Percentiles rank a stretch among this genome's conserved stretches.
Conservation (phyloP, 2,797 vertebrate genomes). For the Mico argentatus region DNA sequence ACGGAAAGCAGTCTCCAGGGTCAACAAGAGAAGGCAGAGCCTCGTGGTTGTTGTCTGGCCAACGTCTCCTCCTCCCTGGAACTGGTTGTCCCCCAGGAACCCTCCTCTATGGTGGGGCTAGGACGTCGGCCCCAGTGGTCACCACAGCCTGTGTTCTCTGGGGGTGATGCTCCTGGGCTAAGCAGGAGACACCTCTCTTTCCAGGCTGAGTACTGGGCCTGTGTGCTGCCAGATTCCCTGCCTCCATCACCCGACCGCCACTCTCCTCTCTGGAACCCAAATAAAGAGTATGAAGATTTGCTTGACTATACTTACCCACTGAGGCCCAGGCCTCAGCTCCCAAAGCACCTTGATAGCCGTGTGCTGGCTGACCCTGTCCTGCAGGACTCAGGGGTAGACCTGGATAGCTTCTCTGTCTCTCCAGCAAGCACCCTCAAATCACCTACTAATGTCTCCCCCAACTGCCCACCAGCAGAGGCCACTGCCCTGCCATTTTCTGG, state of each 20-base stretch:
- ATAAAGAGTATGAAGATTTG: conserved; percentile 92
- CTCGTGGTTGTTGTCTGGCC: conserved; percentile 78
- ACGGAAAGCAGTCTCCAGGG: conserved; percentile 75
- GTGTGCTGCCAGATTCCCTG: conserved; percentile 88
- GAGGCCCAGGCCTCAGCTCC: conserved; percentile 84
- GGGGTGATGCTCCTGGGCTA: background rate
- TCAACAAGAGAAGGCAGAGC: conserved; percentile 62
- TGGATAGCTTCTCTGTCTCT: conserved; percentile 87
- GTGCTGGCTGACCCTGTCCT: conserved; percentile 80
- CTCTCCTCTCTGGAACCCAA: conserved; percentile 91
- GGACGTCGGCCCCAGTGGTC: conserved; percentile 18
- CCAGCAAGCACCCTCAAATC: conserved; percentile 78
- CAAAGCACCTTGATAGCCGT: conserved; percentile 65
- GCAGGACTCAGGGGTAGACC: conserved; percentile 93
- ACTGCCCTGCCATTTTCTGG: conserved; percentile 21
- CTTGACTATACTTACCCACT: conserved; percentile 96
- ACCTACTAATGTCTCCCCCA: conserved; percentile 50
- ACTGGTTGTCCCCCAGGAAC: background rate
- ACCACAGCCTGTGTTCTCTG: background rate
- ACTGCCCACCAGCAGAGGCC: conserved; percentile 17
- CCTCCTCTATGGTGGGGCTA: background rate
- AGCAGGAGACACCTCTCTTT: conserved; percentile 79
- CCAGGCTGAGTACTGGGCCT: conserved; percentile 92
- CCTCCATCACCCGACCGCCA: conserved; percentile 89
- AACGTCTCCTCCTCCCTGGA: conserved; percentile 49